A percentile compares a stretch with the other conserved stretches of the same genome.
Evolutionary conservation across 2,113 vertebrate genomes (phyloP).

Genomic region (Poeciliopsis turrubarensis): DNA sequence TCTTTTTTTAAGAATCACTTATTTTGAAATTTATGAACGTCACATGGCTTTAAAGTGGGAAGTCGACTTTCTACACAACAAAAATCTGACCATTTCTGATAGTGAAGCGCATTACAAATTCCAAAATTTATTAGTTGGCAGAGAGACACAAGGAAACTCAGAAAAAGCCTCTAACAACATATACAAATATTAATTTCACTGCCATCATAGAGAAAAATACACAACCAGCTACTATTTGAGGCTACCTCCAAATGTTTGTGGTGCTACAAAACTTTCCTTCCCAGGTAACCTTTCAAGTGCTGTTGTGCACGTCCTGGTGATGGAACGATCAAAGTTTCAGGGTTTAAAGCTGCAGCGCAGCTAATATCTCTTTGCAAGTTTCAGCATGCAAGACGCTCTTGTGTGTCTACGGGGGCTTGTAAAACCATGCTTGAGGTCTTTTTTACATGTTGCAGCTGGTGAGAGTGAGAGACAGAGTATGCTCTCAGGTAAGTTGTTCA

Average conservation of each 20-base stretch:
- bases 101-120: background rate
- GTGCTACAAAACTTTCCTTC: slow-evolving; percentile 1
- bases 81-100: background rate
- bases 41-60: too few relatives aligned
- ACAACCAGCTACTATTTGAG: background rate
- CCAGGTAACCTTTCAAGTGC: slow-evolving; percentile 12
- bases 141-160: background rate
- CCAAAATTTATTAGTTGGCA: background rate
- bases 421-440: slow-evolving; percentile 60
- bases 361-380: slow-evolving; percentile 57
- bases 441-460: slow-evolving; percentile 68
- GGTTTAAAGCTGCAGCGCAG: slow-evolving; percentile 71
- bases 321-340: slow-evolving; percentile 44
- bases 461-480: slow-evolving; percentile 19
- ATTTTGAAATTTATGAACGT: too few relatives aligned
- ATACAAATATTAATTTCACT: background rate
- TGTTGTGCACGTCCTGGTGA: slow-evolving; percentile 5
- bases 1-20: too few relatives aligned
- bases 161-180: background rate
- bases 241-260: background rate
- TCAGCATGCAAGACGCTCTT: slow-evolving; percentile 55
- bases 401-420: slow-evolving; percentile 45
- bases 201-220: background rate
- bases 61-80: too few relatives aligned
- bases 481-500: slow-evolving; percentile 59